Conservation (phyloP, 2,888 invertebrate genomes). For the Rhagophthalmus giganteus region DNA sequence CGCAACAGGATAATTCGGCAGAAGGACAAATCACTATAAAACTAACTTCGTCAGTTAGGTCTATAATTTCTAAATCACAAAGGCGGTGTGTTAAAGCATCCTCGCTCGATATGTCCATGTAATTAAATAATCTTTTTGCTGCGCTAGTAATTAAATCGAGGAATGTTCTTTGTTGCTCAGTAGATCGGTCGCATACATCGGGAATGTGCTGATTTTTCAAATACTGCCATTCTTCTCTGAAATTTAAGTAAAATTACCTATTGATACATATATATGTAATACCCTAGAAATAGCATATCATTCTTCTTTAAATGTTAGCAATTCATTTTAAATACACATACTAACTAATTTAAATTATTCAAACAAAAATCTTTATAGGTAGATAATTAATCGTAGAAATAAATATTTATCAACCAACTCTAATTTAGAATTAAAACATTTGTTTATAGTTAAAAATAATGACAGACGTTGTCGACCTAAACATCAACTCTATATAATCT, state of each 20-base stretch:
- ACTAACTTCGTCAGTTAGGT: slow-evolving; percentile 87
- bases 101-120: slow-evolving; percentile 76
- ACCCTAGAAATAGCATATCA: too few relatives aligned
- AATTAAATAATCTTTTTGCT: slow-evolving; percentile 73
- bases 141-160: slow-evolving; percentile 76
- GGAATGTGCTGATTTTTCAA: slow-evolving; percentile 66
- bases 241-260: slow-evolving; percentile 46
- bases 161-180: slow-evolving; percentile 80
- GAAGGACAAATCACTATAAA: slow-evolving; percentile 92
- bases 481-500: too few relatives aligned
- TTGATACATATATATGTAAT: too few relatives aligned
- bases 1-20: slow-evolving; percentile 89
- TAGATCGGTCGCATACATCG: slow-evolving; percentile 59
- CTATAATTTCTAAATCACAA: slow-evolving; percentile 92
- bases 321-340: too few relatives aligned
- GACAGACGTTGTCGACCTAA: too few relatives aligned
- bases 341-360: too few relatives aligned
- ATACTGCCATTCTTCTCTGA: slow-evolving; percentile 94
- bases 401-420: too few relatives aligned
- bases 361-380: too few relatives aligned
- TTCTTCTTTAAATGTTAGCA: too few relatives aligned
- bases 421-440: too few relatives aligned
- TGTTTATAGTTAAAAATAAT: neutral
- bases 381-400: too few relatives aligned
- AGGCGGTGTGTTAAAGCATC: slow-evolving; percentile 76